phyloP scores from a whole-genome alignment of 1,140 invertebrate species.

The Nymphalis io region DNA sequence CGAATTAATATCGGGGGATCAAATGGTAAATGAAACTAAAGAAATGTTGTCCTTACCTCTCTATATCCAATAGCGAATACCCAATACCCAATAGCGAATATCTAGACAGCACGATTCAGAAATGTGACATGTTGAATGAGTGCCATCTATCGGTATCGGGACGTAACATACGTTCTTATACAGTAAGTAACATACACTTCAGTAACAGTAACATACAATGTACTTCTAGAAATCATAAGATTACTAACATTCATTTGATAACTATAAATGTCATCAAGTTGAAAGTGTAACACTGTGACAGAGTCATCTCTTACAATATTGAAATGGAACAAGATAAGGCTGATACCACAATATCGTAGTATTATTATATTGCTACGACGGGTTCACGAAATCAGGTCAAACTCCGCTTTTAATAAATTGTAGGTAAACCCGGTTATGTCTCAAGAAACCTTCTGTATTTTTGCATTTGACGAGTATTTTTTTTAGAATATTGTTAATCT shows the following conservation, averaged over 20 bases:
- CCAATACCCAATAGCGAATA: too few species aligned
- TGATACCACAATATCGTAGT: background rate
- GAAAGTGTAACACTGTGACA: background rate
- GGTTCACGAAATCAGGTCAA: constrained; percentile 18
- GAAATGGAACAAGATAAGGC: constrained; percentile 8
- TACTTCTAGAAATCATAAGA: too few species aligned
- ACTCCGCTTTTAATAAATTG: constrained; percentile 23
- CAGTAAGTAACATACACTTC: too few species aligned
- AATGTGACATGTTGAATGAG: too few species aligned
- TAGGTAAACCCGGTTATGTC: constrained; percentile 14
- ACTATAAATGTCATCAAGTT: background rate
- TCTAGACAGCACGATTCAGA: too few species aligned
- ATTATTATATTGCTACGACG: constrained; percentile 3
- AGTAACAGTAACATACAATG: too few species aligned
- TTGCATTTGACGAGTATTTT: background rate
- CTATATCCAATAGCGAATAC: too few species aligned
- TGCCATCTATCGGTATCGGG: too few species aligned
- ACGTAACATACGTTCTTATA: too few species aligned
- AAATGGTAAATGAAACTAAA: too few species aligned
- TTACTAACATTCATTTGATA: background rate
- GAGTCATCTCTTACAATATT: constrained; percentile 1
- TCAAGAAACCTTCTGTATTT: constrained; percentile 7
- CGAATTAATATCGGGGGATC: too few species aligned
- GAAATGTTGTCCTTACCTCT: too few species aligned
- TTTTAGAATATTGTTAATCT: background rate